Base-by-base conservation (phyloP, 2,888 invertebrate species). In the Acronicta alni region DNA sequence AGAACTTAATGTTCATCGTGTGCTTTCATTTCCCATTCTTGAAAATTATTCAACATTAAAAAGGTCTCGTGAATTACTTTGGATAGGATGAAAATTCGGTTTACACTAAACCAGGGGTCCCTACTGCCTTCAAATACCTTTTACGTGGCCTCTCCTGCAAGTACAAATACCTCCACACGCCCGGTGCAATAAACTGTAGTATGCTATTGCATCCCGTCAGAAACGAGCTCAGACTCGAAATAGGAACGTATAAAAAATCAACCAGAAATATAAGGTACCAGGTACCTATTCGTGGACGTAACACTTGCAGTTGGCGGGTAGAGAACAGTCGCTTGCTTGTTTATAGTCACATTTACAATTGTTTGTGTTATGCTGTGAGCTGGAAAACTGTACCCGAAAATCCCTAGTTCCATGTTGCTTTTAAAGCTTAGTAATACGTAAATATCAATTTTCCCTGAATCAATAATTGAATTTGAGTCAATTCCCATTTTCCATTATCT, bases 171-270 rank as follows among this genome's bases (percentile, higher is more conserved):
- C 26, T 6, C 26, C 14, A 32, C 30, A 32, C 4, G 0, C 14
- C 14, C 0, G 32, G 32, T 32, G 14, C 32, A n/a, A 32, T 32
- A 14, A 32, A 32, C 14, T 32, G 14, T n/a, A n/a, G 14, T 49
- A 38, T 37, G 9, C 35, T 30, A 45, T 14, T 67, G 39, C 49
- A 45, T 49, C 60, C 60, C 49, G 60, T 42, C 35, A 8, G n/a
- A 8, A 45, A 30, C 37, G 17, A 41, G 60, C 20, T 49, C 45
- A 17, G n/a, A 37, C 23, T 49, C 45, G 38, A 46, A 18, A 61
- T 32, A 62, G 47, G 35, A 45, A 43, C 16, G 30, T 32, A 3
- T 32, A 14, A 3, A 32, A 32, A 14, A 32, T 14, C 32, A 32
- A 32, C 32, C 32, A 14, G 14, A 14, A 32, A 32, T 30, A 32